phyloP scores from a whole-genome alignment of 2,113 vertebrate genomes.

The Takifugu flavidus region DNA sequence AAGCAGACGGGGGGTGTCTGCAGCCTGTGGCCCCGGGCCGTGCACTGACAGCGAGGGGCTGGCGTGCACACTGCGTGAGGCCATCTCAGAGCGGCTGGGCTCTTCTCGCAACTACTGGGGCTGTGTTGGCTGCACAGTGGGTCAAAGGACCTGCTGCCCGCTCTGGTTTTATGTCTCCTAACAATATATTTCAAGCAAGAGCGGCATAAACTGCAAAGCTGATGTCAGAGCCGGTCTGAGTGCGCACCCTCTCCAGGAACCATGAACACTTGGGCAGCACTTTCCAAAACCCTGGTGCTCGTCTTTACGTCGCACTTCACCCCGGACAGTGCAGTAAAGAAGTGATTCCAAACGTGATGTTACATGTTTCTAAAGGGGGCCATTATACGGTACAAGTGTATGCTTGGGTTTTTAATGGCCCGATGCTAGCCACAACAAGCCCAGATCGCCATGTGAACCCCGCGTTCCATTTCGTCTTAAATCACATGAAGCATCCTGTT shows the following conservation, averaged over 20 bases:
- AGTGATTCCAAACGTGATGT: slow-evolving; percentile 27
- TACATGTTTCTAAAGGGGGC: slow-evolving; percentile 48
- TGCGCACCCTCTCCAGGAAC: slow-evolving; percentile 26
- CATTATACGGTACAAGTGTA: slow-evolving; percentile 32
- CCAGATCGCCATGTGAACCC: slow-evolving; percentile 5
- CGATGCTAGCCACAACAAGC: slow-evolving; percentile 23
- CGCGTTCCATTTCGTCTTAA: slow-evolving; percentile 49
- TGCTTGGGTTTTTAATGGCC: slow-evolving; percentile 60
- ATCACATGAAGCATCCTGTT: slow-evolving; percentile 60
- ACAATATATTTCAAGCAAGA: not conserved
- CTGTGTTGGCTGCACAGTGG: not conserved
- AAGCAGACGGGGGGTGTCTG: not conserved
- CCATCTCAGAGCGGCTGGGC: not conserved
- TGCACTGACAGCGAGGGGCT: not conserved
- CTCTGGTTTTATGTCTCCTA: not conserved
- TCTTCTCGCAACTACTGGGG: not conserved
- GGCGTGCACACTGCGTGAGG: not conserved
- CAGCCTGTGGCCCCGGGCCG: not conserved
- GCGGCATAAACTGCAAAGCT: not conserved
- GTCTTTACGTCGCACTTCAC: slow-evolving; percentile 25
- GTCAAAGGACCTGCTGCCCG: not conserved
- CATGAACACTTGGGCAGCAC: no score
- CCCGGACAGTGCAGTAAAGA: slow-evolving; percentile 22
- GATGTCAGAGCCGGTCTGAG: slow-evolving; percentile 8
- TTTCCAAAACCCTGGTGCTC: not conserved